Evolutionary conservation across 1,140 invertebrate genomes (phyloP), one percentile per base, ranked within the genome.

Genomic region (Lycorma delicatula): DNA sequence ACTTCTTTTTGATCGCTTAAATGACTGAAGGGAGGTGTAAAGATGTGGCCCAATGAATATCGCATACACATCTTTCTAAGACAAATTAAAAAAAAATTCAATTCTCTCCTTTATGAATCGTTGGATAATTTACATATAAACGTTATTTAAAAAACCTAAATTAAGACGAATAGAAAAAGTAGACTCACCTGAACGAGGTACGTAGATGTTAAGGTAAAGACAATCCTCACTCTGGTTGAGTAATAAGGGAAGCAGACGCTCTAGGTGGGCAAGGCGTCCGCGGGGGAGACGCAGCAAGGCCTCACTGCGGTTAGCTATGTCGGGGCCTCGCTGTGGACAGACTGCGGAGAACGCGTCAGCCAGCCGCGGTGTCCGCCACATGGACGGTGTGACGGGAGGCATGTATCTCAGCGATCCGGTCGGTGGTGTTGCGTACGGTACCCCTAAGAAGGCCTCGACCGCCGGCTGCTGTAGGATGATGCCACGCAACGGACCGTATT

Each of bases 141-240:
- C n/a, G n/a, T n/a, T n/a, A n/a, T n/a, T n/a, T n/a, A n/a, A n/a
- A n/a, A n/a, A n/a, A n/a, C n/a, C n/a, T n/a, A n/a, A n/a, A n/a
- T n/a, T n/a, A n/a, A n/a, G n/a, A n/a, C n/a, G n/a, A n/a, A n/a
- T n/a, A n/a, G n/a, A n/a, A n/a, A n/a, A n/a, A n/a, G n/a, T n/a
- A n/a, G n/a, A 71, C 83, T 85, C 72, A 89, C 89, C 86, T 68
- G 78, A 77, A 65, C 83, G 81, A 61, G 94, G 94, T 58, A 94
- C 89, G 74, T 95, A 97, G 59, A 98, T 82, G 75, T 98, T 98
- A 64, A 97, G 81, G 73, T 96, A 97, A 65, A 97, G 85, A 72
- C 95, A 98, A 78, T 98, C 95, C 77, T 98, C 95, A 72, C 86
- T 92, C 77, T 96, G 91, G 70, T 96, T 91, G 62, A 80, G 81